phyloP scores from a whole-genome alignment of 2,113 vertebrate species.

The Suncus etruscus region DNA sequence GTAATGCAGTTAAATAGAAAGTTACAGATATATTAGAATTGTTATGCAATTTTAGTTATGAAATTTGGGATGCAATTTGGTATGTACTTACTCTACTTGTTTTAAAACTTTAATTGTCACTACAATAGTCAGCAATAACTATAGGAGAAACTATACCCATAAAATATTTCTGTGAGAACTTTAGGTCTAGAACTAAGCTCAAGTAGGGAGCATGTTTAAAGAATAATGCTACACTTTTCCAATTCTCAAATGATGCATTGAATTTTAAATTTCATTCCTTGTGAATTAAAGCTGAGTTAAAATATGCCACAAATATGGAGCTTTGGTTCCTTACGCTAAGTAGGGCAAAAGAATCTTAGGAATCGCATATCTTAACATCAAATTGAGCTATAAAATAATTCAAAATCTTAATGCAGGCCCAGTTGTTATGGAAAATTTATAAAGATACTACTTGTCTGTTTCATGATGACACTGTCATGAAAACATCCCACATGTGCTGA shows the following conservation, averaged over 20 bases:
- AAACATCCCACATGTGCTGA: background rate
- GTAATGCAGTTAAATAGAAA: background rate
- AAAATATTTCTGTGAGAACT: background rate
- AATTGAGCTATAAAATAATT: background rate
- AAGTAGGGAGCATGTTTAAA: background rate
- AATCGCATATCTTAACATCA: background rate
- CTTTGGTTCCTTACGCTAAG: conserved; percentile 23
- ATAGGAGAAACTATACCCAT: background rate
- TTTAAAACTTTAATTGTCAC: background rate
- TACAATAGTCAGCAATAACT: background rate
- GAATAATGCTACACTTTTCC: background rate
- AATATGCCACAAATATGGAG: background rate
- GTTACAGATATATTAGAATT: background rate
- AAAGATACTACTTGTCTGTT: background rate
- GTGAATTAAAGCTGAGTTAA: background rate
- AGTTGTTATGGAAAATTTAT: background rate
- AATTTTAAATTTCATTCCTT: conserved; percentile 38
- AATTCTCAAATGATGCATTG: background rate
- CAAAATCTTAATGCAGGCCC: background rate
- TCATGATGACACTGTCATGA: background rate
- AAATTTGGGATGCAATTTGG: background rate
- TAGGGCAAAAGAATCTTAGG: background rate
- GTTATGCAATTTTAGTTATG: background rate
- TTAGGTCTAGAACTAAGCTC: background rate
- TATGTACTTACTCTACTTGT: background rate